Percentiles rank a stretch among this genome's conserved stretches.
These are phyloP conservation scores for Eristalis intricaria DNA, from an alignment of 2,888 invertebrate genomes.

Conservation along the genomic window DNA sequence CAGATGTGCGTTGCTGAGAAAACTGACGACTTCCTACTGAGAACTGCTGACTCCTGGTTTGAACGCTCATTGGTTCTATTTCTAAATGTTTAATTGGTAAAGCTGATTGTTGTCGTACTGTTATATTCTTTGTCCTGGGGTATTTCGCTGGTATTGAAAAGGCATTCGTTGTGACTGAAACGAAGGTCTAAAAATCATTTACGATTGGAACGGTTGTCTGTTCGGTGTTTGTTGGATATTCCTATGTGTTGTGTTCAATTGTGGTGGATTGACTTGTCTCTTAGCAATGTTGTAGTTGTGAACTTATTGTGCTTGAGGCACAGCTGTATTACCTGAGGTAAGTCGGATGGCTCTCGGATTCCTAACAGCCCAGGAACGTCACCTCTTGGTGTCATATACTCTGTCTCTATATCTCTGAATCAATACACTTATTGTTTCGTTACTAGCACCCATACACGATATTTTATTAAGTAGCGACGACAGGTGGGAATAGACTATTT, in stretches of 20 bases:
- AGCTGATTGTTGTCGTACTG: no score
- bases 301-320: not conserved
- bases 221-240: not conserved
- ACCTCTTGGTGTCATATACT: constrained; percentile 27
- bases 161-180: not conserved
- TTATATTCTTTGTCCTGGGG: no score
- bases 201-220: not conserved
- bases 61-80: no score
- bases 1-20: no score
- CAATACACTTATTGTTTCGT: constrained; percentile 1
- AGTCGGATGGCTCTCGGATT: not conserved
- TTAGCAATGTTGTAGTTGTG: not conserved
- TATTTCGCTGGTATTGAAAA: not conserved
- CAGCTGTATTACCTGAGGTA: constrained; percentile 14
- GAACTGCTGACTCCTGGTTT: no score
- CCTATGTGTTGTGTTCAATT: not conserved
- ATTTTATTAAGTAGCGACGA: constrained; percentile 26
- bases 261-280: not conserved
- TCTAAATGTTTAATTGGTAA: no score
- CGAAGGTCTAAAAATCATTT: not conserved
- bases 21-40: no score
- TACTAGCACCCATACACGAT: constrained; percentile 3
- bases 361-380: constrained; percentile 20
- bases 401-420: constrained; percentile 25
- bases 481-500: constrained; percentile 12